Conservation (phyloP, 2,888 invertebrate genomes). For the Drosophila nr. medialis region DNA sequence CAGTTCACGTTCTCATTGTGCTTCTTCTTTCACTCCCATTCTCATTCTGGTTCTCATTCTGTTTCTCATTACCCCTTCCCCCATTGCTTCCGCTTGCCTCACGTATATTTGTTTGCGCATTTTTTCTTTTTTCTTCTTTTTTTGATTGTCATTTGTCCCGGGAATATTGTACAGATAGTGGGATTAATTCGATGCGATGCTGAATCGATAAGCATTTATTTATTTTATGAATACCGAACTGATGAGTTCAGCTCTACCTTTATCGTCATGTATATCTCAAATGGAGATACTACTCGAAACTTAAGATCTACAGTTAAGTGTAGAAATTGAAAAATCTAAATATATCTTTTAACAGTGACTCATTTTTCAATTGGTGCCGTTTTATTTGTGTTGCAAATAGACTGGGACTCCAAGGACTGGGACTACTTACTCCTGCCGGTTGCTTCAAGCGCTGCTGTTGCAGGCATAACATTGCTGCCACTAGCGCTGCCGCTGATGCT, state of each 20-base stretch:
- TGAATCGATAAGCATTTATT: constrained; percentile 31
- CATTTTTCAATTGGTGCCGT: background rate
- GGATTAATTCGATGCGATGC: constrained; percentile 17
- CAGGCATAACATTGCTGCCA: constrained; percentile 28
- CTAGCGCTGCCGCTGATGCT: constrained; percentile 38
- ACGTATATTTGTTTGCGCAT: background rate
- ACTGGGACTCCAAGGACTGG: no score
- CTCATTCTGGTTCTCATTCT: background rate
- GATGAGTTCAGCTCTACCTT: background rate
- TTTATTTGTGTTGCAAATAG: background rate
- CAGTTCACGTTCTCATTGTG: constrained; percentile 3
- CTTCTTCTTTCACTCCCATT: background rate
- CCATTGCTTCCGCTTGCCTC: background rate
- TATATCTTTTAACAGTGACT: background rate
- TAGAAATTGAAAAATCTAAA: background rate
- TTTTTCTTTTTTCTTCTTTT: background rate
- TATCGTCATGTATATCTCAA: background rate
- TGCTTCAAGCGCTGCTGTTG: constrained; percentile 56
- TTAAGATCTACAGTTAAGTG: background rate
- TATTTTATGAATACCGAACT: constrained; percentile 21
- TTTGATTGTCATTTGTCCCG: constrained; percentile 6
- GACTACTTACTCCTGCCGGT: constrained; percentile 76
- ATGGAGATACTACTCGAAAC: background rate
- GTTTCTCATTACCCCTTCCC: no score
- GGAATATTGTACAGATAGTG: constrained; percentile 1